Conservation (phyloP, 2,888 invertebrate species). For the Lasioglossum morio region DNA sequence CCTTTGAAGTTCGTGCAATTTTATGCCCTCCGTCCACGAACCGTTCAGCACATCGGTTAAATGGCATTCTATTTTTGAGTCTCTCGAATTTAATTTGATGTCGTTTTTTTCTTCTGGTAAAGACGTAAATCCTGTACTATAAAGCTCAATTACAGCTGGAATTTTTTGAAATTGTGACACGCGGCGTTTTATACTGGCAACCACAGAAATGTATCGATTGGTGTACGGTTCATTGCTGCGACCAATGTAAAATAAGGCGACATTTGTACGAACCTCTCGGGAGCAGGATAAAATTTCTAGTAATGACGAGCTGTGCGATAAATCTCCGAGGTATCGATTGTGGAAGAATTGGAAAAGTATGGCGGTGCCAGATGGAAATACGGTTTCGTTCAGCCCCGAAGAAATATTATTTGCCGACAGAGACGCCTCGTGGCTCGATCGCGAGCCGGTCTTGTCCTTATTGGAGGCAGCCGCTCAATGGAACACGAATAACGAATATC, state of each 20-base stretch:
- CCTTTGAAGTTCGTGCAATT: background rate
- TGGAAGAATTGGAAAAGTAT: constrained; percentile 1
- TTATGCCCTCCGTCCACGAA: too few relatives aligned
- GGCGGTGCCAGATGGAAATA: background rate
- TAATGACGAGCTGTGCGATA: background rate
- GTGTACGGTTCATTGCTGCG: too few relatives aligned
- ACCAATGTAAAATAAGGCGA: background rate
- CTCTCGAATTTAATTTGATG: too few relatives aligned
- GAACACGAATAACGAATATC: constrained; percentile 21
- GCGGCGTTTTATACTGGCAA: too few relatives aligned
- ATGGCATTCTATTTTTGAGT: too few relatives aligned
- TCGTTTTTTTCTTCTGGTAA: too few relatives aligned
- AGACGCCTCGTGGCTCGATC: background rate
- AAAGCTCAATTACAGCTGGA: too few relatives aligned
- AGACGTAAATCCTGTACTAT: too few relatives aligned
- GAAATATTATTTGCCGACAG: constrained; percentile 1
- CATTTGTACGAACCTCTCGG: background rate
- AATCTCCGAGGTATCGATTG: background rate
- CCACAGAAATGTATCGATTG: too few relatives aligned
- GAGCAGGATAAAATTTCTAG: background rate
- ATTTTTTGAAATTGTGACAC: too few relatives aligned
- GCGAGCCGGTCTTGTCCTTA: background rate
- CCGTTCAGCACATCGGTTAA: too few relatives aligned
- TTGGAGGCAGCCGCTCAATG: constrained; percentile 5
- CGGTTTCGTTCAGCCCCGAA: background rate